Percentiles rank a stretch among this genome's conserved stretches.
These are phyloP conservation scores for Sepioteuthis lessoniana DNA, from an alignment of 2,888 invertebrate genomes.

Conservation along the genomic window DNA sequence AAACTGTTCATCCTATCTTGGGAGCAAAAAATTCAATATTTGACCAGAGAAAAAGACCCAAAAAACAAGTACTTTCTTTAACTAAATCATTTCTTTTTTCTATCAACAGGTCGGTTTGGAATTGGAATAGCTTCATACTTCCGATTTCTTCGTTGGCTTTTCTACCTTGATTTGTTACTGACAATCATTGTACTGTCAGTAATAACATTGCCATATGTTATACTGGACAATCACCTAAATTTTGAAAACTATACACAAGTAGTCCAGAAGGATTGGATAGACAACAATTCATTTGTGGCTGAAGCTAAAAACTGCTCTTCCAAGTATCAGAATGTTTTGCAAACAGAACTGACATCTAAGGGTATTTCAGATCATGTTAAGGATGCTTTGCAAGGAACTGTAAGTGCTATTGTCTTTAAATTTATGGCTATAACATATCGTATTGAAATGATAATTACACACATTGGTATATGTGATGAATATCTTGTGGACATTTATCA, in stretches of 20 bases:
- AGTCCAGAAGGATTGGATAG: not conserved
- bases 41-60: no score
- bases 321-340: slow-evolving; percentile 57
- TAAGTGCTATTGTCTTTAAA: slow-evolving; percentile 54
- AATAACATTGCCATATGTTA: slow-evolving; percentile 80
- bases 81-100: no score
- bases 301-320: not conserved
- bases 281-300: not conserved
- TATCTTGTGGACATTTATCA: no score
- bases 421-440: not conserved
- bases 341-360: slow-evolving; percentile 50
- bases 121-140: slow-evolving; percentile 81
- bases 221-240: slow-evolving; percentile 67
- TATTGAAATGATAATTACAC: not conserved
- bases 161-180: slow-evolving; percentile 85
- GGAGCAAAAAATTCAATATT: no score
- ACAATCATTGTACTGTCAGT: slow-evolving; percentile 82
- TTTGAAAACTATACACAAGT: slow-evolving; percentile 50
- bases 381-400: slow-evolving; percentile 70
- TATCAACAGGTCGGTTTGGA: slow-evolving; percentile 70
- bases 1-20: no score
- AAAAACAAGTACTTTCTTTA: no score
- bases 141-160: slow-evolving; percentile 88
- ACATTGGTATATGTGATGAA: no score
- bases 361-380: slow-evolving; percentile 54